phyloP scores from a whole-genome alignment of 1,140 invertebrate genomes.

The Aphelenchoides fujianensis region DNA sequence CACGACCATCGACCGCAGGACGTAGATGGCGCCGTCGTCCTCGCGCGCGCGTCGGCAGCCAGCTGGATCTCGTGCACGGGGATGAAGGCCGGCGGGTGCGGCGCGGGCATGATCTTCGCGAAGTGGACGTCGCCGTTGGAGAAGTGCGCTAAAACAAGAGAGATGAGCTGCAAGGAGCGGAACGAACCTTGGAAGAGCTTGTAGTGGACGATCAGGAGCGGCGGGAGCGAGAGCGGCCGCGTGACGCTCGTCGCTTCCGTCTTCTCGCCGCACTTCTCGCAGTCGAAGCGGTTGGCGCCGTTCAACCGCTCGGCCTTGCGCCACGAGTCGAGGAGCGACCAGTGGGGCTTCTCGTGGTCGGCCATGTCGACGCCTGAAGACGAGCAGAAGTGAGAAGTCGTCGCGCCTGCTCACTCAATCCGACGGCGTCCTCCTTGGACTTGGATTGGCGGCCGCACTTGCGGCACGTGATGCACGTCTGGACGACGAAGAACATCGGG shows the following conservation, averaged over 20 bases:
- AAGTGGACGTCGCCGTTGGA: background rate
- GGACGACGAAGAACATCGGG: slow-evolving; percentile 6
- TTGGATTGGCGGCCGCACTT: background rate
- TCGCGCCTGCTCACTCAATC: background rate
- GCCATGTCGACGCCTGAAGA: slow-evolving; percentile 2
- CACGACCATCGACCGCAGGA: slow-evolving; percentile 4
- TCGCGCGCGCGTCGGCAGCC: too few relatives aligned
- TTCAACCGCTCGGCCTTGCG: background rate
- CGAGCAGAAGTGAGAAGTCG: background rate
- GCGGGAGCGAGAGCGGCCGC: background rate
- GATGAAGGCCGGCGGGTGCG: background rate
- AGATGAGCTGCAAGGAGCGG: background rate
- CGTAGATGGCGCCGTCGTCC: background rate
- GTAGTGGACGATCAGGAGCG: slow-evolving; percentile 10
- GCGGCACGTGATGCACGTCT: slow-evolving; percentile 8
- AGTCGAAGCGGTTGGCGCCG: background rate
- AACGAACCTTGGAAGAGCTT: slow-evolving; percentile 1
- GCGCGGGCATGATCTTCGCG: background rate
- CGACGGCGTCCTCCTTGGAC: slow-evolving; percentile 1
- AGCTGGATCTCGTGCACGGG: slow-evolving; percentile 4
- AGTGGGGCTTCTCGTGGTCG: slow-evolving; percentile 2
- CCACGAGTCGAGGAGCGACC: slow-evolving; percentile 1
- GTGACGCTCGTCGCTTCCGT: background rate
- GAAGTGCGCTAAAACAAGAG: background rate
- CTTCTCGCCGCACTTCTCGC: slow-evolving; percentile 9